Evolutionary conservation across 1,140 invertebrate species (phyloP).

Genomic region (Tetramorium alpestre): DNA sequence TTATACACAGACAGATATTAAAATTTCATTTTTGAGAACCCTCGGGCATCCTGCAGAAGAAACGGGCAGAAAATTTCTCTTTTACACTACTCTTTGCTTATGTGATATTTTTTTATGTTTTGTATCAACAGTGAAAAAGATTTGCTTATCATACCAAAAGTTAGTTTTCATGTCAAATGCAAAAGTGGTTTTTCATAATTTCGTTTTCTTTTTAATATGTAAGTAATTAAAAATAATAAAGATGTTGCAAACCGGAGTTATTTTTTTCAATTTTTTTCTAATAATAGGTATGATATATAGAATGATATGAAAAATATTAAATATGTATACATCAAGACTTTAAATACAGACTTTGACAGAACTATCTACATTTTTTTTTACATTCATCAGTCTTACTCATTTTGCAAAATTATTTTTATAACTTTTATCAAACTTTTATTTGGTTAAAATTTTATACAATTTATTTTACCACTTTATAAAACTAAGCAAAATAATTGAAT

Average conservation of each 20-base stretch:
- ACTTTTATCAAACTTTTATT: neutral
- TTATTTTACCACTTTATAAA: neutral
- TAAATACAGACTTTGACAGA: neutral
- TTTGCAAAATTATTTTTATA: neutral
- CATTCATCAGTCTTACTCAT: neutral
- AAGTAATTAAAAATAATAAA: neutral
- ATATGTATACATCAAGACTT: neutral
- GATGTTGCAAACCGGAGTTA: neutral
- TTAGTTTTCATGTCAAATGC: neutral
- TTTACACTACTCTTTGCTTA: neutral
- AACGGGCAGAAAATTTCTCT: constrained; percentile 13
- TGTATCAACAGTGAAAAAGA: constrained; percentile 10
- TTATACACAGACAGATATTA: constrained; percentile 35
- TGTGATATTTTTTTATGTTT: constrained; percentile 5
- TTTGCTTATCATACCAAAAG: neutral
- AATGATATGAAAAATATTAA: neutral
- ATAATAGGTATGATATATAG: neutral
- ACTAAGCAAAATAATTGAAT: neutral
- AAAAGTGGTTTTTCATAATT: neutral
- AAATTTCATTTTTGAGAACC: constrained; percentile 52
- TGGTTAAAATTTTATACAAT: neutral
- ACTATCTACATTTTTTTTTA: neutral
- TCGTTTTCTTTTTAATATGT: neutral
- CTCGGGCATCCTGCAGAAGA: neutral
- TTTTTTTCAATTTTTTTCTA: neutral